Evolutionary conservation across 2,888 invertebrate genomes (phyloP).

Genomic region (Myopa tessellatipennis): DNA sequence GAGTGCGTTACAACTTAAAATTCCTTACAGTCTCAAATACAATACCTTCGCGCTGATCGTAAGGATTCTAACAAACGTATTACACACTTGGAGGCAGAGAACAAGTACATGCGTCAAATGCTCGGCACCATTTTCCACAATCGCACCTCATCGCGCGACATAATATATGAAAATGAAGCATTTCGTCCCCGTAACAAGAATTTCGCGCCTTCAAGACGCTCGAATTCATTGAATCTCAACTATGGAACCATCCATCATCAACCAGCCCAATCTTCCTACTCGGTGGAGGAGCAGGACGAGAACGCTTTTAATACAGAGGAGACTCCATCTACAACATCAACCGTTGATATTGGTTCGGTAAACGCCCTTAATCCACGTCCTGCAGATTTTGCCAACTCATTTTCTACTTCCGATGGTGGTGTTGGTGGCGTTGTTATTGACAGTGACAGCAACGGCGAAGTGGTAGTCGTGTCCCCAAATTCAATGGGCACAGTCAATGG

Average conservation of each 20-base stretch:
- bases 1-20: not conserved
- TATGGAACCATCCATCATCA: slow-evolving; percentile 66
- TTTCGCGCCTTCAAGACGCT: slow-evolving; percentile 56
- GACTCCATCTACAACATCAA: slow-evolving; percentile 45
- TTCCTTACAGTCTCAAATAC: slow-evolving; percentile 73
- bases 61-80: slow-evolving; percentile 77
- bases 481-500: slow-evolving; percentile 33
- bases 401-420: slow-evolving; percentile 58
- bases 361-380: slow-evolving; percentile 46
- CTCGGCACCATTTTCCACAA: slow-evolving; percentile 62
- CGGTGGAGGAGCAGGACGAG: slow-evolving; percentile 59
- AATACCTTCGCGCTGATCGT: slow-evolving; percentile 75
- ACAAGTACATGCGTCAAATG: slow-evolving; percentile 69
- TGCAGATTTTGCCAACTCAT: slow-evolving; percentile 51
- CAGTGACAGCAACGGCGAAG: slow-evolving; percentile 13
- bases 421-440: slow-evolving; percentile 40
- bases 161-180: slow-evolving; percentile 64
- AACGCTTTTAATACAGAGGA: slow-evolving; percentile 46
- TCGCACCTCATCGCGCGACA: slow-evolving; percentile 54
- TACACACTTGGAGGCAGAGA: slow-evolving; percentile 76
- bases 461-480: slow-evolving; percentile 44
- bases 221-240: slow-evolving; percentile 63
- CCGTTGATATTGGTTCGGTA: slow-evolving; percentile 45
- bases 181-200: slow-evolving; percentile 58
- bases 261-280: slow-evolving; percentile 52